Evolutionary conservation across 2,888 invertebrate genomes (phyloP), one percentile per base, ranked within the genome.

Genomic region (Mellilla xanthometata): DNA sequence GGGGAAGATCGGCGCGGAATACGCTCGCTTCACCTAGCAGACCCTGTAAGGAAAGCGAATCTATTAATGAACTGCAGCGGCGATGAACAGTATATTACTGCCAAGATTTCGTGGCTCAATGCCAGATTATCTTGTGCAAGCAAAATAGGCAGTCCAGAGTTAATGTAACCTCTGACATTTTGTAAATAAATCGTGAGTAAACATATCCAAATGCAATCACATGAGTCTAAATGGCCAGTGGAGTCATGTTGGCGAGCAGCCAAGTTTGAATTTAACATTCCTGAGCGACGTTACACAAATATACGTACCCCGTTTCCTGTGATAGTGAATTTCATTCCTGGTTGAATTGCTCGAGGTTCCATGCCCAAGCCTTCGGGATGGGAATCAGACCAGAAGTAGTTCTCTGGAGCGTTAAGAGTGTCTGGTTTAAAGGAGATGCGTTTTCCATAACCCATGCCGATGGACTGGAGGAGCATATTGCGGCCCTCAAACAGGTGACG

Each of bases 371-470:
- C 95, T 62, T 94, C 93, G 2, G 94, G 92, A 58, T 93, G 93
- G 27, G 93, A 94, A 76, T 95, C 95, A 12, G 94, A 94, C 94
- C 95, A 95, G 78, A 95, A 93, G 72, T 92, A 94, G 75, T 94
- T 94, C 56, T 93, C 90, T 2, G 92, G 92, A 9, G 81, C 76
- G 40, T 92, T 84, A 11, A 91, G 75, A 2, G 91, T 90, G 54
- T 93, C 92, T 0, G 94, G 93, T 59, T 92, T 90, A 79, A 95
- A 95, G 1, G 94, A 94, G 46, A 95, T 86, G 34, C 95, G 90
- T 69, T 95, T 95, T 15, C 94, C 95, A 64, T 95, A 95, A 10
- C 95, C 95, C 87, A 93, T 92, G 6, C 95, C 95, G 52, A 95
- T 88, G 28, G 92, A 92, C 45, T 92, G 83, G 24, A 95, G 83